Evolutionary conservation across 2,797 vertebrate genomes (phyloP).

Genomic region (Chloroceryle amazona): DNA sequence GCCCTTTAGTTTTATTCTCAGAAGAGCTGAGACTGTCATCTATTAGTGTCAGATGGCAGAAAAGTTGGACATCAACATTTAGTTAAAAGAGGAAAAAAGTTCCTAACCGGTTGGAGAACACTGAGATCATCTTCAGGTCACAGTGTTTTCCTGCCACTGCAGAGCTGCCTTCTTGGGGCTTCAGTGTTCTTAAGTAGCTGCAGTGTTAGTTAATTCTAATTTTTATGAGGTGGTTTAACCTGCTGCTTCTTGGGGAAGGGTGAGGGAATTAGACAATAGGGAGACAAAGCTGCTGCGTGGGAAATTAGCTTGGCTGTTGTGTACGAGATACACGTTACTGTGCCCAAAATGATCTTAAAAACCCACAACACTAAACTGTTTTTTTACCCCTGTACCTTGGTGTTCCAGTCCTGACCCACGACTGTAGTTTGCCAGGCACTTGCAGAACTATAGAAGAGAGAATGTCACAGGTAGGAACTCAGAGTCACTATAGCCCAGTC

Average conservation of each 20-base stretch:
- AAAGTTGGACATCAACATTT: not conserved
- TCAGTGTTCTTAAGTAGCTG: not conserved
- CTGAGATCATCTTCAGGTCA: no score
- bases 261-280: rapidly evolving
- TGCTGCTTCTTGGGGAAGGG: not conserved
- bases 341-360: not conserved
- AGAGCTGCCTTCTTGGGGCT: not conserved
- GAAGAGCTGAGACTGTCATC: not conserved
- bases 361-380: no score
- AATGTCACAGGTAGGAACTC: not conserved
- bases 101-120: not conserved
- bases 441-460: not conserved
- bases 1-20: not conserved
- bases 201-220: not conserved
- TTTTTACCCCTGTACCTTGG: rapidly evolving
- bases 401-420: rapidly evolving
- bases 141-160: not conserved
- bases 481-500: rapidly evolving
- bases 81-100: not conserved
- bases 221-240: not conserved
- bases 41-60: not conserved
- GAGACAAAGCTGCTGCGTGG: not conserved
- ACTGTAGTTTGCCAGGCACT: not conserved
- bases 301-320: rapidly evolving
- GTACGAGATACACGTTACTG: rapidly evolving